A percentile compares a stretch with the other conserved stretches of the same genome.
Evolutionary conservation across 2,797 vertebrate species (phyloP).

Genomic region (Enteromius anoplus): DNA sequence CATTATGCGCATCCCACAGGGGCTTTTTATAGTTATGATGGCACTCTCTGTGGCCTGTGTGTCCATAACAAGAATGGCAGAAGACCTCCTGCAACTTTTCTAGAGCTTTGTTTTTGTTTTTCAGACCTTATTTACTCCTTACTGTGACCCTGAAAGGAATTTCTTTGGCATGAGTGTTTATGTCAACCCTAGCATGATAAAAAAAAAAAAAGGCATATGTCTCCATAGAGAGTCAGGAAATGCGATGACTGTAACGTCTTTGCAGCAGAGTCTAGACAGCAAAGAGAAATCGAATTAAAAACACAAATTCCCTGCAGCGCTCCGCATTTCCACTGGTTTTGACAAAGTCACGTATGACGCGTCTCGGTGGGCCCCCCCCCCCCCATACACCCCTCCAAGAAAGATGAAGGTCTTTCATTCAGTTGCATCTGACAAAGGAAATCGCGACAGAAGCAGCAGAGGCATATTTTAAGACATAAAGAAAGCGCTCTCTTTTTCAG

Average conservation of each 20-base stretch:
- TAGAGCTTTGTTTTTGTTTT: neutral
- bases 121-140: neutral
- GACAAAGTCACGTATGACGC: slow-evolving; percentile 52
- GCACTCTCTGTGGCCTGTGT: neutral
- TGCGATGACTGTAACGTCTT: slow-evolving; percentile 36
- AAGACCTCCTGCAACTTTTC: neutral
- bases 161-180: neutral
- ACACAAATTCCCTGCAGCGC: slow-evolving; percentile 58
- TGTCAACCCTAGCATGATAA: slow-evolving; percentile 25
- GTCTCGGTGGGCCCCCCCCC: slow-evolving; percentile 53
- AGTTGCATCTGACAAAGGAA: slow-evolving; percentile 59
- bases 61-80: slow-evolving; percentile 2
- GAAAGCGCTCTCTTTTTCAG: slow-evolving; percentile 47
- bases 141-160: slow-evolving; percentile 4
- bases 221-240: slow-evolving; percentile 41
- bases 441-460: slow-evolving; percentile 55
- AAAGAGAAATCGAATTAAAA: slow-evolving; percentile 61
- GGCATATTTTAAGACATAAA: slow-evolving; percentile 60
- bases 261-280: slow-evolving; percentile 57
- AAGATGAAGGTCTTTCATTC: slow-evolving; percentile 65
- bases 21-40: neutral
- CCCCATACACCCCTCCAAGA: slow-evolving; percentile 38
- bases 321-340: slow-evolving; percentile 53
- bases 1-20: slow-evolving; percentile 18
- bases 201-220: slow-evolving; percentile 43